A percentile compares a stretch with the other conserved stretches of the same genome.
phyloP scores from a whole-genome alignment of 2,797 vertebrate genomes.

The Acrossocheilus fasciatus region DNA sequence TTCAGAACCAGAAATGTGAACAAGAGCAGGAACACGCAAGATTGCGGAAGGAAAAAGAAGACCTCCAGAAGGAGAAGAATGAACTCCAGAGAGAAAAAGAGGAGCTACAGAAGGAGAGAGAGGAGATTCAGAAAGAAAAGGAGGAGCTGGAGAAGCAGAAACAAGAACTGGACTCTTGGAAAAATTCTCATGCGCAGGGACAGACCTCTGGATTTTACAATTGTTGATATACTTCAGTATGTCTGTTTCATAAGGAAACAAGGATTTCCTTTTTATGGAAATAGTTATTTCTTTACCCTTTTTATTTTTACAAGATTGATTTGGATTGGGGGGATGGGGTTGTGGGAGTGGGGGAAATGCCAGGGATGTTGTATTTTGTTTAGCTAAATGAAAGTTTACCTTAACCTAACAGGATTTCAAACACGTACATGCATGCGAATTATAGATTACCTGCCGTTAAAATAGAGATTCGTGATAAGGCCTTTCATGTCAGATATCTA shows the following conservation, averaged over 20 bases:
- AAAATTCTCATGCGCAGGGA: slow-evolving; percentile 56
- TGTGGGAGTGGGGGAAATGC: not conserved
- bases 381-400: slow-evolving; percentile 33
- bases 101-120: slow-evolving; percentile 53
- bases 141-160: slow-evolving; percentile 56
- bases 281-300: slow-evolving; percentile 37
- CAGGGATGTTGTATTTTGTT: slow-evolving; percentile 36
- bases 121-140: slow-evolving; percentile 46
- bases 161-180: slow-evolving; percentile 56
- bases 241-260: slow-evolving; percentile 41
- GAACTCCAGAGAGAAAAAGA: slow-evolving; percentile 68
- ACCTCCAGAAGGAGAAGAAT: slow-evolving; percentile 68
- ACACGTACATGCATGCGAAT: slow-evolving; percentile 31
- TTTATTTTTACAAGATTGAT: slow-evolving; percentile 44
- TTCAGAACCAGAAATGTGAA: slow-evolving; percentile 70
- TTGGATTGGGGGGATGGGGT: slow-evolving; percentile 16
- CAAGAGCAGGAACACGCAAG: slow-evolving; percentile 74
- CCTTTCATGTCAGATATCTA: slow-evolving; percentile 34
- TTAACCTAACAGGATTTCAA: slow-evolving; percentile 12
- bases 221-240: slow-evolving; percentile 47
- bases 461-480: slow-evolving; percentile 28
- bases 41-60: slow-evolving; percentile 70
- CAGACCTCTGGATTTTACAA: slow-evolving; percentile 57
- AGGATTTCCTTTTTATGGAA: slow-evolving; percentile 56
- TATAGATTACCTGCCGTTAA: slow-evolving; percentile 3